Percentiles rank a stretch among this genome's conserved stretches.
Evolutionary conservation across 2,888 invertebrate species (phyloP).

Genomic region (Lithophane leautieri): DNA sequence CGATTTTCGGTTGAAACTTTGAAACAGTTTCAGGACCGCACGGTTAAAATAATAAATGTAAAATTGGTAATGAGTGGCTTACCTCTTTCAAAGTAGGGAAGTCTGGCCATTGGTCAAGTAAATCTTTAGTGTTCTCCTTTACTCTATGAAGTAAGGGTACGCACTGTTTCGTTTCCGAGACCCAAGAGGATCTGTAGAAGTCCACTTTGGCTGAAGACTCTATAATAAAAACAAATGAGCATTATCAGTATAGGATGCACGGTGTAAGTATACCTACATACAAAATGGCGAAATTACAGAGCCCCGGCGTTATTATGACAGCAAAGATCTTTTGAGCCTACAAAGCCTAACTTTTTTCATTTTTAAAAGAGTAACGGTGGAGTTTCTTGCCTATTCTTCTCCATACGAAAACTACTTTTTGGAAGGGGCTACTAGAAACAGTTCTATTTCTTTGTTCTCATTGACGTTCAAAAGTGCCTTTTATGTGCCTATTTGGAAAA

Average conservation of each 20-base stretch:
- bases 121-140: conserved; percentile 90
- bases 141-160: conserved; percentile 92
- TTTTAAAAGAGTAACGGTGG: too few species aligned
- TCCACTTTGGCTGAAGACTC: conserved; percentile 87
- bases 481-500: too few species aligned
- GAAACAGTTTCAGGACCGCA: background rate
- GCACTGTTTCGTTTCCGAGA: conserved; percentile 94
- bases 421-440: too few species aligned
- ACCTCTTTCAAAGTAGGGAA: conserved; percentile 96
- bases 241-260: background rate
- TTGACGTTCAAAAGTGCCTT: too few species aligned
- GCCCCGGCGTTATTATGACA: too few species aligned
- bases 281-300: too few species aligned
- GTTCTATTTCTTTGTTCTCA: too few species aligned
- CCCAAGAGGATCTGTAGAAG: conserved; percentile 96
- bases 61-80: background rate
- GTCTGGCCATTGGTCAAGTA: conserved; percentile 96
- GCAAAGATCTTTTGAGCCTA: too few species aligned
- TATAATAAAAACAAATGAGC: conserved; percentile 62
- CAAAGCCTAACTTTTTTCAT: too few species aligned
- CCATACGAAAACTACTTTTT: too few species aligned
- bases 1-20: background rate
- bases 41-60: background rate
- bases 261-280: background rate
- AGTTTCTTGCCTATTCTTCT: too few species aligned